Base-by-base conservation (phyloP, 2,797 vertebrate species). In the Lacerta viridis region DNA sequence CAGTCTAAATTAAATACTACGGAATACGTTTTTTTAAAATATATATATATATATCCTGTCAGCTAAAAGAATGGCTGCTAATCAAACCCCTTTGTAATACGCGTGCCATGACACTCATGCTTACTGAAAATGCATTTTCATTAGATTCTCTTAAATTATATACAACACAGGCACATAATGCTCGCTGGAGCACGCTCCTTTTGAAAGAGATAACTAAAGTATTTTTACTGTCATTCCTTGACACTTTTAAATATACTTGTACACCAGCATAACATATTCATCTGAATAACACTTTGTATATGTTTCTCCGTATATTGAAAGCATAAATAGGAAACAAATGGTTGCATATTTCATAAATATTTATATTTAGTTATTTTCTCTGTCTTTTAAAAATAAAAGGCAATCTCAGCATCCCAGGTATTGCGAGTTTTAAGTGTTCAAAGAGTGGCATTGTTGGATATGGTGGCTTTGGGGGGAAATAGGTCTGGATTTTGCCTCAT, bases 101-200 rank as follows among this genome's bases (percentile, higher is more conserved):
- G 36, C 33, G 89, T 92, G 43, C 36, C 50, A 76, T 91, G 68
- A 69, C 43, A 41, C 36, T 83, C 75, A 46, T 91, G 88, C 61
- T 92, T 89, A 87, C 77, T 92, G 89, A 90, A 95, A 90, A 91
- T 91, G 69, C 76, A 50, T 93, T 94, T 93, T 69, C 82, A 84
- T 59, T 92, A 85, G 39, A 29, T 90, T 90, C 87, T 92, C 50
- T 93, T 90, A 43, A 75, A 80, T 94, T 69, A 87, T 94, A 82
- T 77, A 82, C 78, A 89, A 66, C 41, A 84, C 41, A 84, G 66
- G 29, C 69, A 82, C 91, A 84, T 55, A 81, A 59, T 86, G 61
- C 86, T 89, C 88, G 80, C 72, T 92, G 87, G 87, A 82, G n/a
- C 80, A 76, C 76, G 66, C 66, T 78, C 41, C 29, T 71, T 91